phyloP scores from a whole-genome alignment of 2,797 vertebrate species.

The Protonibea diacanthus region DNA sequence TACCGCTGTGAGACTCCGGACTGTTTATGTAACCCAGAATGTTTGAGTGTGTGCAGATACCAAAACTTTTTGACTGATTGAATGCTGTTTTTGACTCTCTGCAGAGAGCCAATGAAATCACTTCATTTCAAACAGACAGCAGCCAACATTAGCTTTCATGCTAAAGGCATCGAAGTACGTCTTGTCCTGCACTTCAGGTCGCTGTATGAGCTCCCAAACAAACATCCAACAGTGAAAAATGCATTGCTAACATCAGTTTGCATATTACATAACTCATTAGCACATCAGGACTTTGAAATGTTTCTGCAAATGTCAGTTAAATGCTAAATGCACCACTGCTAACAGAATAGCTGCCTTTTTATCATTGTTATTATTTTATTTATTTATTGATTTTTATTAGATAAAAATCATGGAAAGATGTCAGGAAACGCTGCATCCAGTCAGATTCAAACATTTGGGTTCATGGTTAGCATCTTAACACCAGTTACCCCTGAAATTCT shows the following conservation, averaged over 20 bases:
- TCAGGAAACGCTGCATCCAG: no score
- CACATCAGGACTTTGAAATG: background rate
- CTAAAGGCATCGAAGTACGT: background rate
- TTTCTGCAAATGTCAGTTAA: background rate
- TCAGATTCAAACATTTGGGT: no score
- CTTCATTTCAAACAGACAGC: background rate
- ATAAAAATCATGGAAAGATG: no score
- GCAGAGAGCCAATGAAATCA: background rate
- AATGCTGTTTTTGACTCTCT: background rate
- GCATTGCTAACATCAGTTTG: background rate
- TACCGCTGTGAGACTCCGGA: conserved; percentile 24
- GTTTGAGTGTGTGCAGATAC: background rate
- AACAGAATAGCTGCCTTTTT: no score
- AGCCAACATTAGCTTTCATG: background rate
- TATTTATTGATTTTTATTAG: background rate
- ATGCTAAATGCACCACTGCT: no score
- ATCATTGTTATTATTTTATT: background rate
- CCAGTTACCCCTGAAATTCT: background rate
- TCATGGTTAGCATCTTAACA: background rate
- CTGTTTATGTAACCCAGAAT: conserved; percentile 22
- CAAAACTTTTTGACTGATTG: background rate
- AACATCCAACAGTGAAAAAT: background rate
- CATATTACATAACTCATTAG: background rate
- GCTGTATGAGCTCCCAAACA: background rate
- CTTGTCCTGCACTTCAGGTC: background rate